Base-by-base conservation (phyloP, 2,797 vertebrate genomes). In the Coluber constrictor region DNA sequence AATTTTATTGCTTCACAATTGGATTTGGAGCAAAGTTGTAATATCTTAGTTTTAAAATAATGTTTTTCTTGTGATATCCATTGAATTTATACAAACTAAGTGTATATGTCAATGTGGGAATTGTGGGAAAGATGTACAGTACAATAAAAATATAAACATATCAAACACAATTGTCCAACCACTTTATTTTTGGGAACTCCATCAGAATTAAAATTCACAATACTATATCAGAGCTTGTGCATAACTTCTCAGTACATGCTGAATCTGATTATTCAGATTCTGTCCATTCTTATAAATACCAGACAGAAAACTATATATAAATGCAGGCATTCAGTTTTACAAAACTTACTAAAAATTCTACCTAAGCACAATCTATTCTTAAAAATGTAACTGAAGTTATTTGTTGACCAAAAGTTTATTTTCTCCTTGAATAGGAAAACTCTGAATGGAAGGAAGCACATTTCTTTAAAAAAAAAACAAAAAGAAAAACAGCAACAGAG, bases 371-470 rank as follows among this genome's bases (percentile, higher is more conserved):
- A 83, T 61, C 79, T 87, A 32, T 61, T 93, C 70, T 89, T 57
- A 79, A 95, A 92, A 94, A 86, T 55, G 13, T 70, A 1, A 8
- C 5, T 2, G 1, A 92, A 59, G 92, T 61, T 29, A 60, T 51
- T 56, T 92, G 56, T 94, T 90, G 88, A 95, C 90, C 61, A 92
- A 74, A 56, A 47, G 13, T 60, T 94, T 92, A 89, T 95, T 96
- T 95, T 91, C 10, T 89, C 88, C 87, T 92, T 51, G 88, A 43
- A 0, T 27, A 0, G 29, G 96, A 95, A 95, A 94, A 88, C 74
- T 94, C 86, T 29, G 47, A 89, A 61, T 23, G 4, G 23, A 54
- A 79, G 15, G 18, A 32, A 32, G 27, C 20, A n/a, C 20, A 63
- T 18, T 79, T 79, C 37, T 86, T 23, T 32, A 70, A 92, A 63